Base-by-base conservation (phyloP, 2,797 vertebrate genomes). In the Helarctos malayanus region DNA sequence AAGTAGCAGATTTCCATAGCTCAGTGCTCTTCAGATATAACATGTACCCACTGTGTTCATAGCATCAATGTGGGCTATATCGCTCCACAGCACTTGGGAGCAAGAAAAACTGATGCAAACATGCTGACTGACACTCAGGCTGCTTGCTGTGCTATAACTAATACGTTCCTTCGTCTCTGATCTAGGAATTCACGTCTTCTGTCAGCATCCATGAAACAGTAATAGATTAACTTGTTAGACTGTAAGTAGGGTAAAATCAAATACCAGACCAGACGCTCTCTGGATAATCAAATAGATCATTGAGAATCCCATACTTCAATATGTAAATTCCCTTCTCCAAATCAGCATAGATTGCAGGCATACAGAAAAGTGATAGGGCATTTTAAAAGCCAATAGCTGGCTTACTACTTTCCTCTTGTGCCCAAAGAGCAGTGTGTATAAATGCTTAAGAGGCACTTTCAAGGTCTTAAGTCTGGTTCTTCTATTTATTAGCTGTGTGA, bases 261-360 rank as follows among this genome's bases (percentile, higher is more conserved):
- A 89, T 29, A 25, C 13, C 15, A 89, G 9, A 29, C 2, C 68
- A 32, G 32, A 92, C 4, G 61, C 10, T 75, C 1, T 52, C 21
- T 92, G n/a, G 23, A 1, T 89, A 69, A 96, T 80, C 56, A 84
- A 91, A 69, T 1, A 87, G 18, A 69, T 81, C n/a, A 59, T 0
- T 18, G 47, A 63, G 13, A 13, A 80, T n/a, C 1, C 19, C 71
- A 89, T 65, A 69, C 19, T 80, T 90, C 49, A 92, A 68, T 56
- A 63, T 19, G 23, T 41, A 80, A 86, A 94, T 75, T 63, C 18
- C 9, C 29, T 69, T 95, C 79, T 71, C 54, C 29, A 92, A 92
- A 80, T 80, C 45, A 76, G 45, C 35, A 75, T 3, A 56, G 18
- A 81, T 52, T 63, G 83, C 23, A 19, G 2, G 1, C 38, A 92